phyloP scores from a whole-genome alignment of 2,888 invertebrate genomes.

The Coronaproctus castanopsis region DNA sequence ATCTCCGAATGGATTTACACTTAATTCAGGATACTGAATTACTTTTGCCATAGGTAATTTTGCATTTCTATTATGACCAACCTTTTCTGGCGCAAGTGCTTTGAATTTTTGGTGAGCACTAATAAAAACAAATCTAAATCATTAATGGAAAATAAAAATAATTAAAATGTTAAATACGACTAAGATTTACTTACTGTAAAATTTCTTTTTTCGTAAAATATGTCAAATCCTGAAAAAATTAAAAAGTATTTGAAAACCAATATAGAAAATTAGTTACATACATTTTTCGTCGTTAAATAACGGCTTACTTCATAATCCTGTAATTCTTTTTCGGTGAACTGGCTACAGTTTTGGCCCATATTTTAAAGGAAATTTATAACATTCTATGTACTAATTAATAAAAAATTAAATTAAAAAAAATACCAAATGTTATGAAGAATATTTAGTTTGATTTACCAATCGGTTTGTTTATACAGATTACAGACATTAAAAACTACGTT shows the following conservation, averaged over 20 bases:
- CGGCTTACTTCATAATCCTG: conserved; percentile 79
- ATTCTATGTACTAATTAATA: too few species aligned
- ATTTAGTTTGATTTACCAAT: too few species aligned
- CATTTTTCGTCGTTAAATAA: too few species aligned
- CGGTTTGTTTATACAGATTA: too few species aligned
- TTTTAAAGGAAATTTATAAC: too few species aligned
- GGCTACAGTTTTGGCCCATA: conserved; percentile 67
- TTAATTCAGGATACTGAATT: conserved; percentile 64
- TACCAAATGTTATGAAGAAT: too few species aligned
- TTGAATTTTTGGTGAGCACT: conserved; percentile 82
- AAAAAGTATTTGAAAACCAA: conserved; percentile 11
- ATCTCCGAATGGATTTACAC: conserved; percentile 79
- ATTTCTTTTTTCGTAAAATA: conserved; percentile 88
- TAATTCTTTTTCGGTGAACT: conserved; percentile 69
- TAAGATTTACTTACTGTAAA: conserved; percentile 47
- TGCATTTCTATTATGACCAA: conserved; percentile 70
- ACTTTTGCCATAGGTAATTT: conserved; percentile 67
- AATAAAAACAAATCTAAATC: conserved; percentile 24
- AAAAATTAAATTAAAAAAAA: too few species aligned
- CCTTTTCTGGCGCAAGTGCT: conserved; percentile 69
- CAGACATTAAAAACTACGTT: too few species aligned
- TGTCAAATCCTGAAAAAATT: conserved; percentile 55
- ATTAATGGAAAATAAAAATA: too few species aligned
- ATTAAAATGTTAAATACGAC: too few species aligned
- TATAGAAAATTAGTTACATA: not conserved